Evolutionary conservation across 1,140 invertebrate species (phyloP).

Genomic region (Pissodes strobi): DNA sequence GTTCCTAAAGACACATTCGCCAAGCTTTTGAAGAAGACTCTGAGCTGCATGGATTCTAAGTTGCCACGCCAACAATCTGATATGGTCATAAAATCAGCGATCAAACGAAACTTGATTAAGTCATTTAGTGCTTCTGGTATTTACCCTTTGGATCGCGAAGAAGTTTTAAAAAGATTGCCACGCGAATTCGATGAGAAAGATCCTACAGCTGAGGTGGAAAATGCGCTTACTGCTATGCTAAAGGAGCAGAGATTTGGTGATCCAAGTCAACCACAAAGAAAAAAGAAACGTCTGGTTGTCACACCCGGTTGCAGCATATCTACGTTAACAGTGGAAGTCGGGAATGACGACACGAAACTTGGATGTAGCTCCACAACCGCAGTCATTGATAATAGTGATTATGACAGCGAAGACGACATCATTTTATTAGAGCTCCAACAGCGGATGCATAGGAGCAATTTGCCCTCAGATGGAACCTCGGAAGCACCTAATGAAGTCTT

Average conservation of each 20-base stretch:
- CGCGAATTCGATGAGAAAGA: background rate
- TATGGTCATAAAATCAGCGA: too few species aligned
- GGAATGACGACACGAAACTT: background rate
- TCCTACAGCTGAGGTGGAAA: background rate
- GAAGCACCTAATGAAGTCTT: background rate
- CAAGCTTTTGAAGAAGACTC: too few species aligned
- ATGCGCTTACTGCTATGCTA: conserved; percentile 3
- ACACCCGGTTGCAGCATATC: conserved; percentile 6
- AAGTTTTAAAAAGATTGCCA: background rate
- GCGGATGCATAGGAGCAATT: too few species aligned
- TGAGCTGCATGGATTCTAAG: too few species aligned
- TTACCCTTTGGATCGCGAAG: background rate
- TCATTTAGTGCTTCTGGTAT: conserved; percentile 8
- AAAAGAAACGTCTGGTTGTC: conserved; percentile 2
- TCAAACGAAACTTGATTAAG: conserved; percentile 1
- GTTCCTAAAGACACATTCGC: too few species aligned
- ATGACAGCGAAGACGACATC: too few species aligned
- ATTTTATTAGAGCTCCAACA: too few species aligned
- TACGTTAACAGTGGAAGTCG: background rate
- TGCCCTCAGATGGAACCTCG: too few species aligned
- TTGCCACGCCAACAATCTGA: too few species aligned
- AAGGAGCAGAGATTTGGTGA: conserved; percentile 3
- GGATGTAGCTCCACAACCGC: background rate
- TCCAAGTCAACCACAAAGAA: background rate
- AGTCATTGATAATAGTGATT: too few species aligned